Evolutionary conservation across 2,888 invertebrate genomes (phyloP), one percentile per base, ranked within the genome.

Genomic region (Gymnosoma rotundatum): DNA sequence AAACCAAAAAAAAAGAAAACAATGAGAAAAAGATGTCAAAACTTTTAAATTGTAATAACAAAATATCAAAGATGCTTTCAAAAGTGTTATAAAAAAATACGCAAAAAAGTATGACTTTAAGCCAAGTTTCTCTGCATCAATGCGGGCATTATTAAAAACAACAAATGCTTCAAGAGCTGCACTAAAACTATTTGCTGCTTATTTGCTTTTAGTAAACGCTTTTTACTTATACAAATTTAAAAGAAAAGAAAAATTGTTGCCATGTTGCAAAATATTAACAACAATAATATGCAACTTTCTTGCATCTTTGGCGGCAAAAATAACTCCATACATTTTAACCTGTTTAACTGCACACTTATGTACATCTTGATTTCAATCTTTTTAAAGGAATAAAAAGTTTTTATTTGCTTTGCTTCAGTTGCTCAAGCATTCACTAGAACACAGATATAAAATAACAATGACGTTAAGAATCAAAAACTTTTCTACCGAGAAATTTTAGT

Each of bases 21-120:
- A 12, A 45, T 20, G 12, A 64, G n/a, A 48, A 70, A 79, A 80
- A 83, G 80, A 80, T 83, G 85, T 85, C 83, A 85, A 83, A 84
- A 86, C 74, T 82, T 83, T 84, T 54, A 74, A 84, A 69, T 81
- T 81, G 78, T 70, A 70, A 81, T 78, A 81, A 74, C 73, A 74
- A 78, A 74, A 69, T 84, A 84, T 81, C 78, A 81, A 74, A 74
- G 69, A 81, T 78, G 69, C 52, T 69, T 83, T 45, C 18, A 45
- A 21, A 58, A 16, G 7, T 20, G 45, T 69, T 70, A 52, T 14
- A 16, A 67, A 48, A 21, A 38, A 56, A 32, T 20, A 70, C 12
- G 14, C 16, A 52, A 58, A 4, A 52, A 64, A 58, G 32, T 52
- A 32, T 63, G 45, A 63, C 38, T 58, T 64, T 50, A 58, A 70